Evolutionary conservation across 2,888 invertebrate species (phyloP).

Genomic region (Heliconius ethilla): DNA sequence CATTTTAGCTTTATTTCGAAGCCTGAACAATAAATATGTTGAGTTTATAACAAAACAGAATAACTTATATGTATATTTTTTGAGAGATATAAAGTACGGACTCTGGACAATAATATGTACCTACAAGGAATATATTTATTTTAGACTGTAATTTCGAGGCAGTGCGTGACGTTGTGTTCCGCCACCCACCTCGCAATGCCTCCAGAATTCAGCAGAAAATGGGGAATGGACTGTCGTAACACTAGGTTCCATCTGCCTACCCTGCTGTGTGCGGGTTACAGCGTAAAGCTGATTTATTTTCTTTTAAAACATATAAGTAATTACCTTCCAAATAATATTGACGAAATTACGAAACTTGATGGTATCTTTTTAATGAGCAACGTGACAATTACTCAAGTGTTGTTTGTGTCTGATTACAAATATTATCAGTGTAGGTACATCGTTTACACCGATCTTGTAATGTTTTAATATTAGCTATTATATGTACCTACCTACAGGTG

Average conservation of each 20-base stretch:
- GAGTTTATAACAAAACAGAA: neutral
- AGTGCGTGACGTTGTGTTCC: too few species aligned
- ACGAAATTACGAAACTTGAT: slow-evolving; percentile 24
- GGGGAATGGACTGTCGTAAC: too few species aligned
- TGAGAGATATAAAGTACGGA: neutral
- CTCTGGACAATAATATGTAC: too few species aligned
- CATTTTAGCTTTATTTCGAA: slow-evolving; percentile 39
- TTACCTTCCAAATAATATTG: neutral
- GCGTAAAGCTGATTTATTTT: too few species aligned
- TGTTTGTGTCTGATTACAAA: slow-evolving; percentile 35
- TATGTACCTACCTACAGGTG: neutral
- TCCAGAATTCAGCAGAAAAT: too few species aligned
- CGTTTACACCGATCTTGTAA: slow-evolving; percentile 4
- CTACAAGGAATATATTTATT: too few species aligned
- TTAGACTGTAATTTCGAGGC: too few species aligned
- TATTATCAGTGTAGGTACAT: slow-evolving; percentile 24
- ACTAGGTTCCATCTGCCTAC: too few species aligned
- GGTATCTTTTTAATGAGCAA: slow-evolving; percentile 33
- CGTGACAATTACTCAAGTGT: slow-evolving; percentile 32
- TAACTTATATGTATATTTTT: neutral
- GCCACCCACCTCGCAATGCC: too few species aligned
- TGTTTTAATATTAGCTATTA: neutral
- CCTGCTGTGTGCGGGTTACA: too few species aligned
- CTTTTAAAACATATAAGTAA: neutral
- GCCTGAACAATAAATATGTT: slow-evolving; percentile 6